Percentiles rank a stretch among this genome's conserved stretches.
Conservation (phyloP, 2,888 invertebrate species). For the Nomada goodeniana region DNA sequence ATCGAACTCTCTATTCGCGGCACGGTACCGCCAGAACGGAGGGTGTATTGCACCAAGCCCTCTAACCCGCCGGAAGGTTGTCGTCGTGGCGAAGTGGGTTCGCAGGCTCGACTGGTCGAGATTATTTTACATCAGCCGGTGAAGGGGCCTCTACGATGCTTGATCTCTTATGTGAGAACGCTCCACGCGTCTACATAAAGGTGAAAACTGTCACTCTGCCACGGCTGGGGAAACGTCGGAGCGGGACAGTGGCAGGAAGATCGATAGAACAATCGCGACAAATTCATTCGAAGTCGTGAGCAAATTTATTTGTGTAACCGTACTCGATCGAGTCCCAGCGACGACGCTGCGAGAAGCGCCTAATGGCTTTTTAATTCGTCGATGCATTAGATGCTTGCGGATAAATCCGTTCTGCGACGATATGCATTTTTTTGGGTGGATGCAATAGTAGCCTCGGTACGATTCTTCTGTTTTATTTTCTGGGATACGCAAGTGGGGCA, state of each 20-base stretch:
- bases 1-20: neutral
- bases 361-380: constrained; percentile 62
- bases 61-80: constrained; percentile 15
- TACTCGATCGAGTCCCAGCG: constrained; percentile 22
- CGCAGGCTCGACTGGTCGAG: constrained; percentile 33
- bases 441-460: too few relatives aligned
- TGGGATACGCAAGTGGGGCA: neutral
- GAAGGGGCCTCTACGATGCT: constrained; percentile 40
- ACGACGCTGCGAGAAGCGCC: neutral
- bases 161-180: constrained; percentile 37
- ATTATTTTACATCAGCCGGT: constrained; percentile 49
- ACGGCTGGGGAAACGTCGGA: neutral
- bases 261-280: constrained; percentile 36
- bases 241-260: neutral
- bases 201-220: constrained; percentile 38
- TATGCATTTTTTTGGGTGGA: too few relatives aligned
- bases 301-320: constrained; percentile 42
- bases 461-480: neutral
- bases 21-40: neutral
- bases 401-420: neutral
- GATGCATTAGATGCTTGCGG: constrained; percentile 31
- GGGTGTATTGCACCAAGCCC: constrained; percentile 9
- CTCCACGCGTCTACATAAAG: constrained; percentile 34
- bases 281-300: constrained; percentile 35
- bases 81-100: constrained; percentile 45